Conservation (phyloP, 2,888 invertebrate species). For the Caenorhabditis drosophilae region DNA sequence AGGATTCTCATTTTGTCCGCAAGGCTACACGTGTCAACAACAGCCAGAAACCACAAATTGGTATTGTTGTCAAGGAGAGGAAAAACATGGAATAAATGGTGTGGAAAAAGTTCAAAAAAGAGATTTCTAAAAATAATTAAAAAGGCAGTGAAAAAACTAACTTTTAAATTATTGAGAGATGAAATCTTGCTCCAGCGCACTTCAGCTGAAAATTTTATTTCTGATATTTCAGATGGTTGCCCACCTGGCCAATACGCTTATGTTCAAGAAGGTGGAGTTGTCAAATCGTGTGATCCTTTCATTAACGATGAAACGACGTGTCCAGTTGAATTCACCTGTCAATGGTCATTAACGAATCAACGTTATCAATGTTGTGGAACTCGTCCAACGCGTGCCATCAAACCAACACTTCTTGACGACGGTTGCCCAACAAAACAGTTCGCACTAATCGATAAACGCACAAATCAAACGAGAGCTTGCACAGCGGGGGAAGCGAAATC, state of each 20-base stretch:
- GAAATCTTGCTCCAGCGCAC: no score
- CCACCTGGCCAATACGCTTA: slow-evolving; percentile 52
- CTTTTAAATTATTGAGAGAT: no score
- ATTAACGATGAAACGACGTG: slow-evolving; percentile 25
- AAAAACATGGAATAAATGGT: slow-evolving; percentile 43
- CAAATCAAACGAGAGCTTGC: slow-evolving; percentile 41
- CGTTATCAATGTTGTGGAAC: slow-evolving; percentile 55
- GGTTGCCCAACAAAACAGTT: slow-evolving; percentile 50
- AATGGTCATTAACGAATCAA: slow-evolving; percentile 49
- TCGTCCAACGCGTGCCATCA: slow-evolving; percentile 34
- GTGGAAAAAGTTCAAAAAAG: no score
- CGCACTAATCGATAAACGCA: slow-evolving; percentile 43
- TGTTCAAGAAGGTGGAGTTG: slow-evolving; percentile 39
- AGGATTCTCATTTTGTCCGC: slow-evolving; percentile 53
- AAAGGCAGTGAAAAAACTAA: no score
- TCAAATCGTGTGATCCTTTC: slow-evolving; percentile 49
- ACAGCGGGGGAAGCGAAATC: slow-evolving; percentile 49
- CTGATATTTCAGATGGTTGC: no score
- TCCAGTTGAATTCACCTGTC: slow-evolving; percentile 47
- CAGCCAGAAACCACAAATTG: slow-evolving; percentile 43
- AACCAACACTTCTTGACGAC: slow-evolving; percentile 39
- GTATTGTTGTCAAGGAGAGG: slow-evolving; percentile 48
- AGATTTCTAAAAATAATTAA: no score
- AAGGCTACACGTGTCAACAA: slow-evolving; percentile 52
- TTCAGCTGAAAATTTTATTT: no score